Evolutionary conservation across 2,113 vertebrate species (phyloP).

Genomic region (Silurus glanis): DNA sequence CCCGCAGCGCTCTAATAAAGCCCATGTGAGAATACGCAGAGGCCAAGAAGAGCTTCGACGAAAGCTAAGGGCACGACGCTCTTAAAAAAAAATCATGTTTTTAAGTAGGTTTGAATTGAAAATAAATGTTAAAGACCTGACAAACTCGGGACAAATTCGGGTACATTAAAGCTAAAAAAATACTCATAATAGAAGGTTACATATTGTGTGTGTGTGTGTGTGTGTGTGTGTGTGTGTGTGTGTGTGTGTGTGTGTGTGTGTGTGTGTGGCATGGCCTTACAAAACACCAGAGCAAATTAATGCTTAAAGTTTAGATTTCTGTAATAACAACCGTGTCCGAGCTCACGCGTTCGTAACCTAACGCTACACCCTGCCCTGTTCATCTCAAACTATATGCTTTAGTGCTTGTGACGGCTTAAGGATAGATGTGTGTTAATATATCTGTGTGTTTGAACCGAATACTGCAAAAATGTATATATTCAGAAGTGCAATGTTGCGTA

Average conservation of each 20-base stretch:
- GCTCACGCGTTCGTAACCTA: neutral
- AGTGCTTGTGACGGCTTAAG: neutral
- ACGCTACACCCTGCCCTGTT: neutral
- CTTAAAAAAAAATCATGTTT: neutral
- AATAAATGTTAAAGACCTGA: slow-evolving; percentile 24
- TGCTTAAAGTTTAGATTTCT: neutral
- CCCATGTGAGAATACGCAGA: slow-evolving; percentile 39
- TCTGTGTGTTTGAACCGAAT: neutral
- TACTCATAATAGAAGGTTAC: neutral
- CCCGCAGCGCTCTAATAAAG: slow-evolving; percentile 49
- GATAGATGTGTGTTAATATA: neutral
- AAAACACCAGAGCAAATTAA: neutral
- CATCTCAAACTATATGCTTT: neutral
- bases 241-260: neutral
- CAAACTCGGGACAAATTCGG: neutral
- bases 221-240: too few relatives aligned
- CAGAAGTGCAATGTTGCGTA: neutral
- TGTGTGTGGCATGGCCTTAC: neutral
- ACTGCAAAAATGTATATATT: slow-evolving; percentile 2
- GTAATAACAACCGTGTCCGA: neutral
- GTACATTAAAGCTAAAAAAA: slow-evolving; percentile 15
- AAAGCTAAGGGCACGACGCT: neutral
- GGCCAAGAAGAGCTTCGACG: slow-evolving; percentile 4
- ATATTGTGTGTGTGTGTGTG: neutral
- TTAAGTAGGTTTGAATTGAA: slow-evolving; percentile 22